Evolutionary conservation across 2,888 invertebrate species (phyloP).

Genomic region (Drosophila formosana): DNA sequence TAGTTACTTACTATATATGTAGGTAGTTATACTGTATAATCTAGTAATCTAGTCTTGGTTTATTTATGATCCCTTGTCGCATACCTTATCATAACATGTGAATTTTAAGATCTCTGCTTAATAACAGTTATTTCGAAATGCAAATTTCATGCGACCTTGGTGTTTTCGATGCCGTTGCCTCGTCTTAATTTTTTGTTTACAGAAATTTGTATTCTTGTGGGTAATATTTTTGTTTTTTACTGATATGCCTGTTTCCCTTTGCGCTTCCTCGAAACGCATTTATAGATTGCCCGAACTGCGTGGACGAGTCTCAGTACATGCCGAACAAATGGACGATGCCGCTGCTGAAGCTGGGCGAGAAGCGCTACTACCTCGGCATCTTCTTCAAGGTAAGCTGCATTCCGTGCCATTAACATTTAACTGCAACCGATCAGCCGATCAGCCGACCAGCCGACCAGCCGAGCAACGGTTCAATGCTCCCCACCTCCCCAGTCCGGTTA

Average conservation of each 20-base stretch:
- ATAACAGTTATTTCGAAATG: constrained; percentile 33
- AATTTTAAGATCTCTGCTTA: constrained; percentile 19
- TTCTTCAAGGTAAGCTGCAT: constrained; percentile 93
- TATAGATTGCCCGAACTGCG: constrained; percentile 93
- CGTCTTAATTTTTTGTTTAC: constrained; percentile 3
- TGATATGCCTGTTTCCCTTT: constrained; percentile 17
- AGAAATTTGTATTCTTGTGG: constrained; percentile 11
- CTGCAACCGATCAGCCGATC: constrained; percentile 39
- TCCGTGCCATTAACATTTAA: constrained; percentile 61
- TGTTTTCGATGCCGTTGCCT: constrained; percentile 24
- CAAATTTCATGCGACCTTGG: constrained; percentile 35
- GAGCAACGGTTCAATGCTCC: constrained; percentile 50
- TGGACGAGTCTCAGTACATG: constrained; percentile 89
- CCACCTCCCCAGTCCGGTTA: constrained; percentile 11
- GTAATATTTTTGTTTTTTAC: constrained; percentile 4
- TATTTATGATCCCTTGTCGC: constrained; percentile 8
- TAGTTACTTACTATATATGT: not conserved
- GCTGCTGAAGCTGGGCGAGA: constrained; percentile 93
- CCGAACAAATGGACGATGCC: constrained; percentile 95
- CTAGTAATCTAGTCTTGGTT: not conserved
- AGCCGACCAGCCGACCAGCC: constrained; percentile 31
- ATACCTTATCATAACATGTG: constrained; percentile 21
- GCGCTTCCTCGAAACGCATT: constrained; percentile 48
- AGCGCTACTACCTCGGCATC: constrained; percentile 95
- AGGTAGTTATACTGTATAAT: constrained; percentile 3